phyloP scores from a whole-genome alignment of 2,888 invertebrate species.

The Mythimna impura region DNA sequence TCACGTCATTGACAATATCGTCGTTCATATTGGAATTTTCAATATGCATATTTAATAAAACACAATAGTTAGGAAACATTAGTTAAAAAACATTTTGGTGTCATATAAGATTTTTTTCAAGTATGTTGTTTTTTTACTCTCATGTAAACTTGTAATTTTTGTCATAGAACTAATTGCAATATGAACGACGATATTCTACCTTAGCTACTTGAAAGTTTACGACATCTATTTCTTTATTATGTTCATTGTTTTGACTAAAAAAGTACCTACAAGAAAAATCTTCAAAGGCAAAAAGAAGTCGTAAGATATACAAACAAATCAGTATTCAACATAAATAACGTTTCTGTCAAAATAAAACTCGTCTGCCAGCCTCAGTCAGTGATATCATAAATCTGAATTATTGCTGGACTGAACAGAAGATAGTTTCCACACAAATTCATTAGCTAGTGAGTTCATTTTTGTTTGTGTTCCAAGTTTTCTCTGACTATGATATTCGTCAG shows the following conservation, averaged over 20 bases:
- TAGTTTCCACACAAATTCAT: conserved; percentile 4
- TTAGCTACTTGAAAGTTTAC: too few species aligned
- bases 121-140: too few species aligned
- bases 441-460: conserved; percentile 6
- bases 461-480: not conserved
- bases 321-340: conserved; percentile 14
- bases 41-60: too few species aligned
- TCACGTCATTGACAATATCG: not conserved
- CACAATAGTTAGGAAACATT: too few species aligned
- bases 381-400: conserved; percentile 20
- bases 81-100: too few species aligned
- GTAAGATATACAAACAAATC: conserved; percentile 3
- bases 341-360: conserved; percentile 34
- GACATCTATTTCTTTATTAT: not conserved
- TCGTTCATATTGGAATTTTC: too few species aligned
- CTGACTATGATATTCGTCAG: conserved; percentile 9
- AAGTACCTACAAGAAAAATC: not conserved
- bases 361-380: conserved; percentile 9
- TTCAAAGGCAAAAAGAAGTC: not conserved
- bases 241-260: not conserved
- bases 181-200: too few species aligned
- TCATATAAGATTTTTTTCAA: too few species aligned
- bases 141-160: too few species aligned
- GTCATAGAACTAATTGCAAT: too few species aligned
- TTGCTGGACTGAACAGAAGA: conserved; percentile 7